These are phyloP conservation scores for Varanus salvator DNA, from an alignment of 2,113 vertebrate genomes.

Conservation along the genomic window DNA sequence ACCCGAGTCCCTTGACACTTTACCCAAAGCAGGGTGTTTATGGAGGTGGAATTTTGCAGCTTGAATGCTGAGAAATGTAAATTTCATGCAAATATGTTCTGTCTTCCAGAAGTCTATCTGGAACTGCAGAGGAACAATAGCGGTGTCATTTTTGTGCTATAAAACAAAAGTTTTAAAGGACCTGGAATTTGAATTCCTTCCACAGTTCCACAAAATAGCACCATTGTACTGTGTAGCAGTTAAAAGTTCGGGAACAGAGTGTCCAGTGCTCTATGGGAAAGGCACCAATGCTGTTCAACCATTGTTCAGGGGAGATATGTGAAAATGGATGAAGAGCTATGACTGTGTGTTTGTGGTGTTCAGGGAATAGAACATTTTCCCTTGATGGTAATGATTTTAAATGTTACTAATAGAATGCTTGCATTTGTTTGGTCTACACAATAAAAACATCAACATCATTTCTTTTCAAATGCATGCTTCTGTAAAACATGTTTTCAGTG, in stretches of 20 bases:
- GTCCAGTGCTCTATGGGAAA: background rate
- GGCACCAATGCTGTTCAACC: no score
- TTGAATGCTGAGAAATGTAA: background rate
- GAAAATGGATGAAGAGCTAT: background rate
- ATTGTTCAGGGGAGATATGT: background rate
- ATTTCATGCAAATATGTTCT: background rate
- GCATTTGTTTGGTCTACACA: background rate
- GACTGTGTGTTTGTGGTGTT: background rate
- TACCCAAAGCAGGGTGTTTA: no score
- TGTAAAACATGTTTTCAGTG: background rate
- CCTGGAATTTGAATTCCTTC: background rate
- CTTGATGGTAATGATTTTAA: background rate
- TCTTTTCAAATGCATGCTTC: background rate
- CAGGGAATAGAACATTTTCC: background rate
- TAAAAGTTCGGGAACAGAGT: background rate
- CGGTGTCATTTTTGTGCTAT: background rate
- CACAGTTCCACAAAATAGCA: background rate
- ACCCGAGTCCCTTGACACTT: no score
- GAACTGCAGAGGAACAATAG: background rate
- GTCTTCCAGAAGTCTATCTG: background rate
- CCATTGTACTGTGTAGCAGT: background rate
- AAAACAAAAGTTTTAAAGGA: background rate
- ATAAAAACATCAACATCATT: background rate
- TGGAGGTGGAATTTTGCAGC: background rate
- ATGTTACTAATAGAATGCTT: background rate